These are phyloP conservation scores for Itoplectis maculator DNA, from an alignment of 2,888 invertebrate genomes.

Conservation along the genomic window DNA sequence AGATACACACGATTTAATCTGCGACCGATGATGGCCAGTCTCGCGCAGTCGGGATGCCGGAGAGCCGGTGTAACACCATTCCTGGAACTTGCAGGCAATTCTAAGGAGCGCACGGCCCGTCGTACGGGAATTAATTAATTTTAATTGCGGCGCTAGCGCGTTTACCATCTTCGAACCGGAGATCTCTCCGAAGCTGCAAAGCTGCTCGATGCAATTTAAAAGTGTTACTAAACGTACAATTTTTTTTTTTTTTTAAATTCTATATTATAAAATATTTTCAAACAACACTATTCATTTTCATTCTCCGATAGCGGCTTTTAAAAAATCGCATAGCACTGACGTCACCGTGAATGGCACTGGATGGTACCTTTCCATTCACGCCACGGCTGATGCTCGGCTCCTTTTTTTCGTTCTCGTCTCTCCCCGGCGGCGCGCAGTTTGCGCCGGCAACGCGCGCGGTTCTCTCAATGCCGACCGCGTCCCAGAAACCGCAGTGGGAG, in stretches of 20 bases:
- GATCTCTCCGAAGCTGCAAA: background rate
- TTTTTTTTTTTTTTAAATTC: background rate
- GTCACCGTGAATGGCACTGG: constrained; percentile 67
- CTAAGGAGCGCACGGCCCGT: background rate
- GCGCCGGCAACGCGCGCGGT: background rate
- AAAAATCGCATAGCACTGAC: constrained; percentile 50
- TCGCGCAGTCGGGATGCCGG: background rate
- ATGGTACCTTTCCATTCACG: constrained; percentile 68
- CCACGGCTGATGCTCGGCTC: constrained; percentile 33
- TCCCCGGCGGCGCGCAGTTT: constrained; percentile 9
- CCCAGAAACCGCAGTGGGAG: background rate
- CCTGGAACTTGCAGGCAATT: background rate
- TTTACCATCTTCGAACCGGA: background rate
- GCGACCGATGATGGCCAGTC: background rate
- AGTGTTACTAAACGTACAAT: background rate
- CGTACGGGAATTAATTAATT: background rate
- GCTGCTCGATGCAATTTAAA: background rate
- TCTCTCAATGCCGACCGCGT: constrained; percentile 23
- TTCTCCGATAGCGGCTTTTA: constrained; percentile 21
- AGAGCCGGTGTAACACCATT: background rate
- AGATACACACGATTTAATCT: too few relatives aligned
- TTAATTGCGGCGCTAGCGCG: background rate
- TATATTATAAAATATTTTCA: background rate
- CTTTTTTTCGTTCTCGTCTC: constrained; percentile 28
- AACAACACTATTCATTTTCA: constrained; percentile 45